phyloP scores from a whole-genome alignment of 2,888 invertebrate species.

The Heteromurus nitidus region DNA sequence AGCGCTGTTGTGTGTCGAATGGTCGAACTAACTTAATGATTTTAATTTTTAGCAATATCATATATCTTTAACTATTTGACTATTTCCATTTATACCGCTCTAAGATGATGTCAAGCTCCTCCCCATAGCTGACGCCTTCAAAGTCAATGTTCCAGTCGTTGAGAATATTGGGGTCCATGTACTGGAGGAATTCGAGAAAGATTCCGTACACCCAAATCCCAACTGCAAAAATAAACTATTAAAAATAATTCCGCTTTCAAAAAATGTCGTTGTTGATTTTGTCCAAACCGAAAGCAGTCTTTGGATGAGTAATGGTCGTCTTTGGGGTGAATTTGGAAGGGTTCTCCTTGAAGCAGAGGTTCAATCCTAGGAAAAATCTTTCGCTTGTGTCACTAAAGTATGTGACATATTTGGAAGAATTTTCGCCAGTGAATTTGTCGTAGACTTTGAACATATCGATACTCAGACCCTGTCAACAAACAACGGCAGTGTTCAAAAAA shows the following conservation, averaged over 20 bases:
- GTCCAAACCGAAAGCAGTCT: slow-evolving; percentile 6
- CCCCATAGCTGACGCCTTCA: not conserved
- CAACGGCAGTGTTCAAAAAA: not conserved
- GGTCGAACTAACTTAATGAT: too few relatives aligned
- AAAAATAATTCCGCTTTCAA: not conserved
- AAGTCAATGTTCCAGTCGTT: slow-evolving; percentile 1
- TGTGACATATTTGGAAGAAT: not conserved
- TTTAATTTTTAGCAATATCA: too few relatives aligned
- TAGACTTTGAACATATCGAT: not conserved
- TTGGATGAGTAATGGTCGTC: not conserved
- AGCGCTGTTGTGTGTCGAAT: too few relatives aligned
- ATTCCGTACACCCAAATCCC: slow-evolving; percentile 14
- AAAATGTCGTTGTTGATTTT: not conserved
- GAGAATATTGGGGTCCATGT: slow-evolving; percentile 3
- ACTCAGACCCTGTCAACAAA: slow-evolving; percentile 7
- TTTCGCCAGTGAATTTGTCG: not conserved
- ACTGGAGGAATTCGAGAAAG: not conserved
- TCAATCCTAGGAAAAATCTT: not conserved
- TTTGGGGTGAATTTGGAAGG: not conserved
- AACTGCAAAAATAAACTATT: not conserved
- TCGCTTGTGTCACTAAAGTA: not conserved
- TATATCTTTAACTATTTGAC: too few relatives aligned
- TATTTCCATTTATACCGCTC: too few relatives aligned
- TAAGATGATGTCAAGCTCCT: too few relatives aligned
- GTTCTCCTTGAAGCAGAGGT: slow-evolving; percentile 13